Conservation (phyloP, 2,888 invertebrate species). For the Stictocephala bisonia region DNA sequence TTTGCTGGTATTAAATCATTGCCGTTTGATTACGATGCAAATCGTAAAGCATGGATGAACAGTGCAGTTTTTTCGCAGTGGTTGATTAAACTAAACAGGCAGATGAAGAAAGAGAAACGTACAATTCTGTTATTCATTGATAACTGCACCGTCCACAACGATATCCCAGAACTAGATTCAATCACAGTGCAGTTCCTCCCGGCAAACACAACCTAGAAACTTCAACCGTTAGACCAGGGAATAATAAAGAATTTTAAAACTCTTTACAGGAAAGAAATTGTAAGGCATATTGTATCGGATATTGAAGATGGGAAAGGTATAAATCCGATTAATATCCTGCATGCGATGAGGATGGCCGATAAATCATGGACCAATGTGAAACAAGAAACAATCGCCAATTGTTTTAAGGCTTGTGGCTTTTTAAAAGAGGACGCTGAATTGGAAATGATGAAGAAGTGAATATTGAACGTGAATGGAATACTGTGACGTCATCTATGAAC, state of each 20-base stretch:
- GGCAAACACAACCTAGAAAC: slow-evolving; percentile 29
- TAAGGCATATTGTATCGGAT: slow-evolving; percentile 13
- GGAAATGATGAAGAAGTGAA: slow-evolving; percentile 9
- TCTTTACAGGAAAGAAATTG: slow-evolving; percentile 50
- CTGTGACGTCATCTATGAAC: slow-evolving; percentile 9
- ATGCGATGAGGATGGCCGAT: slow-evolving; percentile 33
- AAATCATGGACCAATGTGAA: slow-evolving; percentile 46
- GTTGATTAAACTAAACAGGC: slow-evolving; percentile 39
- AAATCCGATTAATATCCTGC: slow-evolving; percentile 32
- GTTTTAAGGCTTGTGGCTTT: slow-evolving; percentile 47
- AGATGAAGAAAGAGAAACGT: slow-evolving; percentile 17
- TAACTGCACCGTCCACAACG: slow-evolving; percentile 45
- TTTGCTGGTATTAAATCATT: slow-evolving; percentile 37
- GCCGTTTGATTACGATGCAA: slow-evolving; percentile 38
- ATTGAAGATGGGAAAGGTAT: slow-evolving; percentile 26
- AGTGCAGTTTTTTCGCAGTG: slow-evolving; percentile 27
- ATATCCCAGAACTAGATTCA: slow-evolving; percentile 4
- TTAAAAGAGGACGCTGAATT: slow-evolving; percentile 21
- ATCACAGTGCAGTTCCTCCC: slow-evolving; percentile 43
- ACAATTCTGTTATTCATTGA: slow-evolving; percentile 41
- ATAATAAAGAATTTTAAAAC: slow-evolving; percentile 52
- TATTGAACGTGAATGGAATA: slow-evolving; percentile 25
- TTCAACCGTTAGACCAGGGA: slow-evolving; percentile 53
- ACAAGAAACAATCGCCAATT: slow-evolving; percentile 47
- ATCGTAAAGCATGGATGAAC: slow-evolving; percentile 49